Evolutionary conservation across 2,797 vertebrate species (phyloP).

Genomic region (Pangasius sanitwongsei): DNA sequence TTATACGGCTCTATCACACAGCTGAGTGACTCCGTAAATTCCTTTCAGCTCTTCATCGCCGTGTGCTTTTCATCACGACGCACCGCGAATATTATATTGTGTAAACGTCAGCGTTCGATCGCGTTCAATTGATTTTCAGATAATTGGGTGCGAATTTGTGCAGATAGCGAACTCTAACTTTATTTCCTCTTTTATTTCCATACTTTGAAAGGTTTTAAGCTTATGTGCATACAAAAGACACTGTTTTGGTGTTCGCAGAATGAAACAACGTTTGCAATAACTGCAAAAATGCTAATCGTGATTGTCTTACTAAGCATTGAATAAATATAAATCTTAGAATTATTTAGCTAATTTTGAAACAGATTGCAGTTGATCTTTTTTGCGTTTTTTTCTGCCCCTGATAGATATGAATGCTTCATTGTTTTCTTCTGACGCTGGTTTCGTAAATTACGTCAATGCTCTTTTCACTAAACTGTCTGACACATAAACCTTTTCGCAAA

Average conservation of each 20-base stretch:
- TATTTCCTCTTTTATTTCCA: background rate
- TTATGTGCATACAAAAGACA: background rate
- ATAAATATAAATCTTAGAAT: background rate
- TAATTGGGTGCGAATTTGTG: slow-evolving; percentile 54
- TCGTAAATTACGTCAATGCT: background rate
- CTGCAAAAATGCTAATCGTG: background rate
- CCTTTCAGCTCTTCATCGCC: slow-evolving; percentile 10
- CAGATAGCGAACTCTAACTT: background rate
- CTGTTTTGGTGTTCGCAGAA: background rate
- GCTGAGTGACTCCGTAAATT: slow-evolving; percentile 50
- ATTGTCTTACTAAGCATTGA: background rate
- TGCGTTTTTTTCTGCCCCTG: background rate
- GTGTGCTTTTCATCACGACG: slow-evolving; percentile 16
- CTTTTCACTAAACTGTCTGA: background rate
- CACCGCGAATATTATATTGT: slow-evolving; percentile 54
- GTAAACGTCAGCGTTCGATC: slow-evolving; percentile 58
- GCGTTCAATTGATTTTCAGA: slow-evolving; percentile 54
- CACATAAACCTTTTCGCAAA: background rate
- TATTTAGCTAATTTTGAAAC: background rate
- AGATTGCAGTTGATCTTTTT: background rate
- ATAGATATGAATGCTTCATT: background rate
- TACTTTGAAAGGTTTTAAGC: background rate
- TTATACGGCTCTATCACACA: slow-evolving; percentile 54
- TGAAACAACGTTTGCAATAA: background rate
- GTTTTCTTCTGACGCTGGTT: background rate